Evolutionary conservation across 2,113 vertebrate species (phyloP), one percentile per base, ranked within the genome.

Genomic region (Corythoichthys haematopterus): DNA sequence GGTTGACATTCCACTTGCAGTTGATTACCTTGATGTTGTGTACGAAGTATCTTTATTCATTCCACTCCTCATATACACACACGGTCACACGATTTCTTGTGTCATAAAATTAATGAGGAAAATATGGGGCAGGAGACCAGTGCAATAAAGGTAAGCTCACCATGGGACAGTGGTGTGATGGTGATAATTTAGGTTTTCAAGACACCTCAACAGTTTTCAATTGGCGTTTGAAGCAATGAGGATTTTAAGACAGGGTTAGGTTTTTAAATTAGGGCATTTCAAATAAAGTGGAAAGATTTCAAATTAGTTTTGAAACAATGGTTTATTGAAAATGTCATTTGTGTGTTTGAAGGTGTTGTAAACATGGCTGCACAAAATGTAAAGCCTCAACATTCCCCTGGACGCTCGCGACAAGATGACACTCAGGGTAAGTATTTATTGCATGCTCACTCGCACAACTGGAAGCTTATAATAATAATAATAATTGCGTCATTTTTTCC

Each of bases 101-200:
- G 15, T 71, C 64, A 74, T 75, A 6, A 75, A 88, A 84, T 86
- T 45, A 81, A 75, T 48, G 84, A 84, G 60, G 84, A 86, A 75
- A 75, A 73, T 46, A 37, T 75, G 20, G 20, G 48, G 72, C 73
- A 10, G 74, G 45, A 1, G 74, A 50, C 69, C 80, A 84, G 60
- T 70, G 73, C 71, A 52, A 73, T 1, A 87, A 80, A 85, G 84
- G 87, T 88, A 77, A 81, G 83, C 57, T 65, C 71, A 66, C 65
- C 50, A 16, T 64, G 4, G 15, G 38, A 37, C 51, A 64, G 43
- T 12, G 50, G 58, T 38, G 57, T 68, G 73, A 77, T 6, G 48
- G 16, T 16, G 4, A 16, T 6, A 51, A 51, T 16, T n/a, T 16
- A n/a, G 4, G 15, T 3, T 50, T 50, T 15, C 15, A 11, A 16